phyloP scores from a whole-genome alignment of 2,797 vertebrate species.

The Lagorchestes hirsutus region DNA sequence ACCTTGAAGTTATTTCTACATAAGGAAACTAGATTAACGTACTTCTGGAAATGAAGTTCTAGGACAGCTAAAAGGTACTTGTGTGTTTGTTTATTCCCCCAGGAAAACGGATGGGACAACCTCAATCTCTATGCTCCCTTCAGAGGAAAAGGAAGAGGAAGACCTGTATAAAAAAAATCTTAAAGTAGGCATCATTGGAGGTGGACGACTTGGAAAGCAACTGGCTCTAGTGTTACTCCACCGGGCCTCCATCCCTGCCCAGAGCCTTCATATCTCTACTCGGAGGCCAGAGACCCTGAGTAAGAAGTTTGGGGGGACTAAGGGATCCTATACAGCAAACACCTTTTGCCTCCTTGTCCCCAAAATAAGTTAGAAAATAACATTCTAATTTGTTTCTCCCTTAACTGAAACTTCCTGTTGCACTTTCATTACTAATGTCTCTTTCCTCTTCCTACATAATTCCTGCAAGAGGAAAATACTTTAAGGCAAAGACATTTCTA shows the following conservation, averaged over 20 bases:
- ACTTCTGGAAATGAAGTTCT: background rate
- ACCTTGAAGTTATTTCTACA: background rate
- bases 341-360: background rate
- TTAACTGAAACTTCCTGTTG: slow-evolving; percentile 8
- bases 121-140: background rate
- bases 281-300: slow-evolving; percentile 85
- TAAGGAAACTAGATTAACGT: slow-evolving; percentile 4
- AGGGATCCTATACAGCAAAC: background rate
- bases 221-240: slow-evolving; percentile 82
- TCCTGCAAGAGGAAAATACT: slow-evolving; percentile 1
- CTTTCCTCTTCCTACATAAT: background rate
- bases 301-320: slow-evolving; percentile 63
- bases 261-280: slow-evolving; percentile 86
- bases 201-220: slow-evolving; percentile 88
- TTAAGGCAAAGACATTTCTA: background rate
- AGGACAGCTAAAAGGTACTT: background rate
- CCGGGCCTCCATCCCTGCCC: slow-evolving; percentile 77
- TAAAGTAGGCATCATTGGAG: slow-evolving; percentile 88
- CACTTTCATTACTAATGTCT: background rate
- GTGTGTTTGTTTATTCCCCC: slow-evolving; percentile 37
- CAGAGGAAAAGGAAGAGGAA: background rate
- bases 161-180: slow-evolving; percentile 44
- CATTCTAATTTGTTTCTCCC: slow-evolving; percentile 6
- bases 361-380: background rate
- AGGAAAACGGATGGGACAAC: slow-evolving; percentile 30